A percentile compares a stretch with the other conserved stretches of the same genome.
These are phyloP conservation scores for Paelopatides confundens DNA, from an alignment of 53 echinoderm and acorn worm species.

Conservation along the genomic window DNA sequence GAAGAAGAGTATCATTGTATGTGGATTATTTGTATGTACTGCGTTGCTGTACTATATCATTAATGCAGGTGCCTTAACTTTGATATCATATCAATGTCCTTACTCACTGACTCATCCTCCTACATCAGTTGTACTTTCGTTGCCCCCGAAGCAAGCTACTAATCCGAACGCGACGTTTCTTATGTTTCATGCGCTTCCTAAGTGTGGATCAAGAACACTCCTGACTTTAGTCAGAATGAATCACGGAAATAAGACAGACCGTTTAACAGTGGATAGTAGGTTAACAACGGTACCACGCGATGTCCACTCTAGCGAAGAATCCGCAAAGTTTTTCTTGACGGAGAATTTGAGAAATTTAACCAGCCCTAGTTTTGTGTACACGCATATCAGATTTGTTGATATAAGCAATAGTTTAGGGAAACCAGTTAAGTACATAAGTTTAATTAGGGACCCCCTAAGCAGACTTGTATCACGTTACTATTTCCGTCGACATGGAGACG, in stretches of 20 bases:
- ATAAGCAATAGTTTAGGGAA: neutral
- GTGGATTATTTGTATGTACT: no score
- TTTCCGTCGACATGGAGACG: neutral
- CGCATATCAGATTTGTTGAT: slow-evolving; percentile 6
- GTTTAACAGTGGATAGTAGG: neutral
- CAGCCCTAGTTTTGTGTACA: neutral
- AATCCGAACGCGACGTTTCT: neutral
- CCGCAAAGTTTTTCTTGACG: neutral
- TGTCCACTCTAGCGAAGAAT: neutral
- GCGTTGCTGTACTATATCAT: no score
- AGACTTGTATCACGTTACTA: slow-evolving; percentile 17
- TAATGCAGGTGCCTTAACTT: no score
- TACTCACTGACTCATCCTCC: neutral
- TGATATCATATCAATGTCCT: no score
- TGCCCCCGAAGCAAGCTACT: neutral
- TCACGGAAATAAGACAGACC: neutral
- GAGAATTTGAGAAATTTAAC: neutral
- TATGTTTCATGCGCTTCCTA: slow-evolving; percentile 21
- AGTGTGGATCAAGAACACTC: slow-evolving; percentile 21
- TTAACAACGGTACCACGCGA: neutral
- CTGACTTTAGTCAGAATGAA: neutral
- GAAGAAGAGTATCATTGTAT: no score
- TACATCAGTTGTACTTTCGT: neutral
- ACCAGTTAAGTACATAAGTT: neutral
- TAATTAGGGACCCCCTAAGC: neutral